Evolutionary conservation across 2,888 invertebrate genomes (phyloP).

Genomic region (Petrophora chlorosata): DNA sequence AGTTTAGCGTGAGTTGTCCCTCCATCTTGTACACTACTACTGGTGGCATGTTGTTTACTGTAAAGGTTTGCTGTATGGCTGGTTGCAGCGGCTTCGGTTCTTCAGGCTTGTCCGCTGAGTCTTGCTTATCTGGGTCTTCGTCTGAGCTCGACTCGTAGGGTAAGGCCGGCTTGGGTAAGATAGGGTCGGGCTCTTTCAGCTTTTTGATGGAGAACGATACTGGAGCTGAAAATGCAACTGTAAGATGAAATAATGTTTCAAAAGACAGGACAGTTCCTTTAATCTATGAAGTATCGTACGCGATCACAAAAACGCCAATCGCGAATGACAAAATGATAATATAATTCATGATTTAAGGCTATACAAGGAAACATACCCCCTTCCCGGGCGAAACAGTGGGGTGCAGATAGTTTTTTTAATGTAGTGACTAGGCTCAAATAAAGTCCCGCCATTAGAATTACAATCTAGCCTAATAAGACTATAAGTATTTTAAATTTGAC

Average conservation of each 20-base stretch:
- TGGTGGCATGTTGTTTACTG: slow-evolving; percentile 52
- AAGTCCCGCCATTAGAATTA: too few species aligned
- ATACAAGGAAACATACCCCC: too few species aligned
- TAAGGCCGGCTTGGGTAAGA: slow-evolving; percentile 88
- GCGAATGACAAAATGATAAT: too few species aligned
- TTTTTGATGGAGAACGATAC: slow-evolving; percentile 95
- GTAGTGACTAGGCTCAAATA: too few species aligned
- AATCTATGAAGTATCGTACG: too few species aligned
- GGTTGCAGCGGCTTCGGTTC: slow-evolving; percentile 29
- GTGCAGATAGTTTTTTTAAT: too few species aligned
- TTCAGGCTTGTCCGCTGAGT: slow-evolving; percentile 31
- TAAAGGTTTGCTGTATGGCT: slow-evolving; percentile 34
- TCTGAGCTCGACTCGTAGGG: slow-evolving; percentile 91
- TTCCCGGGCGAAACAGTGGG: too few species aligned
- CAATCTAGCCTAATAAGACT: too few species aligned
- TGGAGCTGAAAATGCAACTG: slow-evolving; percentile 76
- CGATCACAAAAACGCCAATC: too few species aligned
- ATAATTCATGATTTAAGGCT: too few species aligned
- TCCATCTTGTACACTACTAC: slow-evolving; percentile 70
- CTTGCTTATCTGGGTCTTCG: slow-evolving; percentile 72
- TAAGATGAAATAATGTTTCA: background rate
- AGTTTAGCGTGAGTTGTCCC: slow-evolving; percentile 47
- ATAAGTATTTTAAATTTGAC: too few species aligned
- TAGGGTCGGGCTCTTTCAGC: slow-evolving; percentile 87
- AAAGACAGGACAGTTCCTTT: too few species aligned